Base-by-base conservation (phyloP, 2,113 vertebrate species). In the Salminus brasiliensis region DNA sequence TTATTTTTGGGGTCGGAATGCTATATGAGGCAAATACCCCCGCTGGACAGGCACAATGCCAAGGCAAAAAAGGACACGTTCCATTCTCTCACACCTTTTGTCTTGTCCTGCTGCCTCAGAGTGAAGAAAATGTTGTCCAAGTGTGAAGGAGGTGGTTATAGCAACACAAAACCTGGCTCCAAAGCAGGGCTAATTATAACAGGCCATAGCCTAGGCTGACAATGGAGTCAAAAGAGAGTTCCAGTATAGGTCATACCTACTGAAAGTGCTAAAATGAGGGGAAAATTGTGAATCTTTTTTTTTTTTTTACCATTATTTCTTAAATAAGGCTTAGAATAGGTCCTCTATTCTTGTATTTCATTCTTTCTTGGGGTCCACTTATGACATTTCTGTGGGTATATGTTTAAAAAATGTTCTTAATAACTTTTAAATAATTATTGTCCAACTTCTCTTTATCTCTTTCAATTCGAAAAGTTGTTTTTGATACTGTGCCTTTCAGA, bases 1-100 rank as follows among this genome's bases (percentile, higher is more conserved):
- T 85, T 92, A 92, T 92, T 93, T 92, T 87, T 25, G 89, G 55
- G 25, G 81, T 45, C 55, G 60, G 30, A 82, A 81, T 63, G 84
- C 87, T 85, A 88, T 84, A 80, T 84, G 69, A 76, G 90, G 84
- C 80, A 73, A 84, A 75, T 82, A 78, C 74, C 80, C 85, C 80
- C 83, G 83, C 82, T 77, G 66, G 84, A 88, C 79, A 86, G 84
- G 88, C 84, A 83, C 60, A 78, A 81, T 86, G 69, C 88, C 73
- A 89, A 82, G 82, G 85, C 82, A 87, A 85, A 80, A 85, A 85
- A n/a, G 82, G 34, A 59, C 76, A 83, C 77, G 65, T 83, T 87
- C 85, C 87, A 88, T 86, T 86, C 70, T 85, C 72, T 87, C 84
- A 85, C 83, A 81, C 78, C 66, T 78, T 86, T 73, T 81, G 86